Percentiles rank a stretch among this genome's conserved stretches.
Conservation (phyloP, 2,888 invertebrate species). For the Dryocosmus kuriphilus region DNA sequence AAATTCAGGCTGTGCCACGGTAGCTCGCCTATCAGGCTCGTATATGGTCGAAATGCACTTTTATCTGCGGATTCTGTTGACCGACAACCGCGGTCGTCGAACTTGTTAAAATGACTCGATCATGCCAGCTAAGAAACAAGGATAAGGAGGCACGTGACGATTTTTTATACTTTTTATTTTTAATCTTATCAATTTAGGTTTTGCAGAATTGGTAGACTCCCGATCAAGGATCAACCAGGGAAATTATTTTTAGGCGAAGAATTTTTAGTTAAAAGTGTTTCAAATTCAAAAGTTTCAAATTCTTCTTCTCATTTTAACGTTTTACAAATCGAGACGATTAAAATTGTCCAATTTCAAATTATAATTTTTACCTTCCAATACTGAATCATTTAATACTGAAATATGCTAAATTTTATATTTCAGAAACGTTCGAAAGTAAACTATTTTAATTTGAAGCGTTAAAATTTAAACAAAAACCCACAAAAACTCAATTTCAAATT, state of each 20-base stretch:
- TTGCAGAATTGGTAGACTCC: slow-evolving; percentile 24
- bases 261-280: not conserved
- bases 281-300: too few relatives aligned
- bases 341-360: too few relatives aligned
- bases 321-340: too few relatives aligned
- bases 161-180: slow-evolving; percentile 42
- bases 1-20: slow-evolving; percentile 51
- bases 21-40: slow-evolving; percentile 46
- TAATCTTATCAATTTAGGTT: slow-evolving; percentile 49
- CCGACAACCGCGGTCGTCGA: slow-evolving; percentile 60
- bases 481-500: too few relatives aligned
- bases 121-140: slow-evolving; percentile 43
- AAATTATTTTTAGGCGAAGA: not conserved
- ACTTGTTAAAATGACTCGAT: slow-evolving; percentile 54
- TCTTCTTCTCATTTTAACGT: too few relatives aligned
- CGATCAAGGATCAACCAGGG: not conserved
- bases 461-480: too few relatives aligned
- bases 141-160: slow-evolving; percentile 45
- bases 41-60: slow-evolving; percentile 63
- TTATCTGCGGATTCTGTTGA: slow-evolving; percentile 64
- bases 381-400: too few relatives aligned
- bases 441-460: too few relatives aligned
- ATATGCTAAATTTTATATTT: too few relatives aligned
- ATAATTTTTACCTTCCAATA: too few relatives aligned
- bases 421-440: too few relatives aligned